A percentile compares a stretch with the other conserved stretches of the same genome.
Evolutionary conservation across 2,113 vertebrate species (phyloP).

Genomic region (Podilymbus podiceps): DNA sequence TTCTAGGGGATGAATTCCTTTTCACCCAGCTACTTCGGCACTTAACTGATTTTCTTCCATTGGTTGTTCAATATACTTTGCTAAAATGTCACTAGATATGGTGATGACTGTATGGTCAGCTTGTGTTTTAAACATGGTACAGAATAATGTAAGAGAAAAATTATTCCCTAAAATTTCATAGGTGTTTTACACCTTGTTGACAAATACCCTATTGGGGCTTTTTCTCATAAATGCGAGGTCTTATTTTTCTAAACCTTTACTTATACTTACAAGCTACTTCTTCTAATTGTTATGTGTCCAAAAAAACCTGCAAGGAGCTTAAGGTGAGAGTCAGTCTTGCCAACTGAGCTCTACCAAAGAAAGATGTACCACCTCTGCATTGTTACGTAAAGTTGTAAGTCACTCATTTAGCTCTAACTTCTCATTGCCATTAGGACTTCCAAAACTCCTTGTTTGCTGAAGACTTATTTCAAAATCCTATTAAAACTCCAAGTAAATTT

Average conservation of each 20-base stretch:
- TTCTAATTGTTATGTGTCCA: not conserved
- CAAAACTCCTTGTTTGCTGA: not conserved
- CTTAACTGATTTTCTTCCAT: not conserved
- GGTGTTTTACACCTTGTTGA: not conserved
- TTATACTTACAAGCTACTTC: not conserved
- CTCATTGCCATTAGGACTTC: not conserved
- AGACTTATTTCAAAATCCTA: not conserved
- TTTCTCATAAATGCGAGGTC: not conserved
- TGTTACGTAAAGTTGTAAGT: not conserved
- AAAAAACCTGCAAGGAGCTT: not conserved
- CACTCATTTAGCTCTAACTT: not conserved
- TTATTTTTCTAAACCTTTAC: not conserved
- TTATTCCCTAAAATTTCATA: not conserved
- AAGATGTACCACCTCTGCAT: not conserved
- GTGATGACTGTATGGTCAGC: too few relatives aligned
- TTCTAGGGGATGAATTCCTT: not conserved
- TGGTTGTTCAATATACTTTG: not conserved
- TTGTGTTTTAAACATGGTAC: not conserved
- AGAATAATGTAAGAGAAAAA: not conserved
- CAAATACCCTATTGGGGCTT: rapidly evolving
- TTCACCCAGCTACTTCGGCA: not conserved
- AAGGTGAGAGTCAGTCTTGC: not conserved
- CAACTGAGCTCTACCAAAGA: not conserved
- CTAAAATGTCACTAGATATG: not conserved
- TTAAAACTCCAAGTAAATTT: not conserved